Evolutionary conservation across 1,140 invertebrate species (phyloP), one percentile per base, ranked within the genome.

Genomic region (Rhyzopertha dominica): DNA sequence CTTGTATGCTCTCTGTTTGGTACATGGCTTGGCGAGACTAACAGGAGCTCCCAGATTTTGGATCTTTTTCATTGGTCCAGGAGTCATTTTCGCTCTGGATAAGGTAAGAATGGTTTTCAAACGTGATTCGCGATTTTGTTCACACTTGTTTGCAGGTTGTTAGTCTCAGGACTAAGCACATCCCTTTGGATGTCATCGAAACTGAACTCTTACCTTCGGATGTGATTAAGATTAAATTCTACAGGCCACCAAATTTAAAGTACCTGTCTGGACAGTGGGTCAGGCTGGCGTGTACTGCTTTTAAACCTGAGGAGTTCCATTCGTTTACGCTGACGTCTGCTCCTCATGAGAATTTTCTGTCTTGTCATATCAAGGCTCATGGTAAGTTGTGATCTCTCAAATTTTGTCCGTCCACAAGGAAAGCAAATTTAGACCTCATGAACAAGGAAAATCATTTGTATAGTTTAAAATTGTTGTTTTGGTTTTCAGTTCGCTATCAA

Each of bases 281-380:
- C 1, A 77, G 95, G 0, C 72, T 99, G 7, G 85, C 91, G 0
- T 99, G 95, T 61, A 95, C 92, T 0, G 84, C 86, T 0, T 95
- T 98, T 58, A 80, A 85, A 41, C 83, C 85, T 14, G 84, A 91
- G 51, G 96, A 99, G 66, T 97, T 92, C 69, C 96, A 99, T 68
- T 95, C 95, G 0, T 97, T 99, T 61, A 99, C 96, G 0, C 68
- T 99, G 29, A 99, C 96, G 1, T 98, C 95, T 9, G 95, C 95
- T 1, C 96, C 96, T 0, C 95, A 99, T 59, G 94, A 98, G 65
- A 96, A 98, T 67, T 95, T 87, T 59, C 72, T 99, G 0, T 95
- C 92, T 1, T 92, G 96, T 54, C 95, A 99, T 66, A 98, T 99
- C 48, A 96, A 98, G 70, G 93, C 93, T 0, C 92, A 96, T 65